Percentiles rank a stretch among this genome's conserved stretches.
Evolutionary conservation across 2,797 vertebrate genomes (phyloP).

Genomic region (Peromyscus melanophrys): DNA sequence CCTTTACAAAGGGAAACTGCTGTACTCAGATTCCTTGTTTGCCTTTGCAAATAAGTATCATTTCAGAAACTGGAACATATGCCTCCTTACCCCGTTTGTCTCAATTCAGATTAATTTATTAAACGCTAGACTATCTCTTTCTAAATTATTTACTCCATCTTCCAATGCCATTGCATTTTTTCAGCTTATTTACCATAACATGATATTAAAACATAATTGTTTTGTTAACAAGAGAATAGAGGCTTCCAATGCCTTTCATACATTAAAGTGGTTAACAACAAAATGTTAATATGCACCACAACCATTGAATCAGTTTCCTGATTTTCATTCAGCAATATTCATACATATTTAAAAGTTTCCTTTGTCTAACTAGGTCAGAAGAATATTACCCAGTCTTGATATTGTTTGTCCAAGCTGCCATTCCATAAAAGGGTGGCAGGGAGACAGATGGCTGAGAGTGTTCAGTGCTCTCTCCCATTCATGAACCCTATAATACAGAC

Average conservation of each 20-base stretch:
- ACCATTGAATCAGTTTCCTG: constrained; percentile 78
- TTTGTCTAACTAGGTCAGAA: constrained; percentile 79
- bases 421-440: constrained; percentile 43
- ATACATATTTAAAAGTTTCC: constrained; percentile 79
- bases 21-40: constrained; percentile 26
- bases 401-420: constrained; percentile 67
- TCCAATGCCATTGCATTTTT: constrained; percentile 69
- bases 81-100: background rate
- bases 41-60: constrained; percentile 12
- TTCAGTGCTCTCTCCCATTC: background rate
- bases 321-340: constrained; percentile 82
- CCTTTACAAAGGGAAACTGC: constrained; percentile 27
- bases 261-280: constrained; percentile 77
- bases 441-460: background rate
- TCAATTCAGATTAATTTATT: constrained; percentile 42
- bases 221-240: constrained; percentile 78
- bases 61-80: constrained; percentile 47
- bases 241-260: constrained; percentile 73
- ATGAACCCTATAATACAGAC: background rate
- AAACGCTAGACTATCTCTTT: constrained; percentile 37
- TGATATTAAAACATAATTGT: constrained; percentile 69
- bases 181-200: constrained; percentile 75
- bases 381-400: constrained; percentile 74
- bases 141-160: constrained; percentile 77
- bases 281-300: constrained; percentile 78